phyloP scores from a whole-genome alignment of 2,888 invertebrate species.

The Teleogryllus oceanicus region DNA sequence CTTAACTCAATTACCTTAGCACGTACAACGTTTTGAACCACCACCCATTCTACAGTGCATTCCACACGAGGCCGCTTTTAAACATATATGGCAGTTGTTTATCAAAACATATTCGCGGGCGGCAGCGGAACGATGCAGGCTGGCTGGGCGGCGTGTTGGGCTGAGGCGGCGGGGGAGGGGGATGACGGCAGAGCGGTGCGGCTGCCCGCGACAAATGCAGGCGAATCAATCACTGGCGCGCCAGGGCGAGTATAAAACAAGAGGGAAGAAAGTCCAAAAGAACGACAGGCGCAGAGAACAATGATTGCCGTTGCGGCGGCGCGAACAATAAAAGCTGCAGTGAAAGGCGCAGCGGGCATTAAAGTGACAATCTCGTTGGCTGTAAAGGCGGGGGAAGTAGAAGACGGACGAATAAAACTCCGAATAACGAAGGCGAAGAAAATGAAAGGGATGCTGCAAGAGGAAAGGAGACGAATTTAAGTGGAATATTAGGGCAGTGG shows the following conservation, averaged over 20 bases:
- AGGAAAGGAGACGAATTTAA: too few species aligned
- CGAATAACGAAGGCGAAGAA: too few species aligned
- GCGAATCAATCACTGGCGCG: not conserved
- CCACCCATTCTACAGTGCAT: too few species aligned
- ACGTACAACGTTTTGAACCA: too few species aligned
- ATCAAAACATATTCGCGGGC: not conserved
- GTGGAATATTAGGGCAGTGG: too few species aligned
- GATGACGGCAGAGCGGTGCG: not conserved
- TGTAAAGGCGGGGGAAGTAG: not conserved
- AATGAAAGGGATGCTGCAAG: too few species aligned
- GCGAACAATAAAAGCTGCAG: not conserved
- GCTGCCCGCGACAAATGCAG: not conserved
- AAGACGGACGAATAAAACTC: too few species aligned
- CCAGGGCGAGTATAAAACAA: not conserved
- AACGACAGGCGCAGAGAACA: not conserved
- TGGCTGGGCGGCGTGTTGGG: not conserved
- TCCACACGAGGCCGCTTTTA: too few species aligned
- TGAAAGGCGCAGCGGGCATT: not conserved
- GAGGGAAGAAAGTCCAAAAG: not conserved
- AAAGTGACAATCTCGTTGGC: slow-evolving; percentile 7
- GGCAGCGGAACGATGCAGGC: not conserved
- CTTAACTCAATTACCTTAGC: too few species aligned
- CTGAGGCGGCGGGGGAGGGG: not conserved
- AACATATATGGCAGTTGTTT: too few species aligned
- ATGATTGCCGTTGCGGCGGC: not conserved